Conservation (phyloP, 2,113 vertebrate genomes). For the Notothenia coriiceps region DNA sequence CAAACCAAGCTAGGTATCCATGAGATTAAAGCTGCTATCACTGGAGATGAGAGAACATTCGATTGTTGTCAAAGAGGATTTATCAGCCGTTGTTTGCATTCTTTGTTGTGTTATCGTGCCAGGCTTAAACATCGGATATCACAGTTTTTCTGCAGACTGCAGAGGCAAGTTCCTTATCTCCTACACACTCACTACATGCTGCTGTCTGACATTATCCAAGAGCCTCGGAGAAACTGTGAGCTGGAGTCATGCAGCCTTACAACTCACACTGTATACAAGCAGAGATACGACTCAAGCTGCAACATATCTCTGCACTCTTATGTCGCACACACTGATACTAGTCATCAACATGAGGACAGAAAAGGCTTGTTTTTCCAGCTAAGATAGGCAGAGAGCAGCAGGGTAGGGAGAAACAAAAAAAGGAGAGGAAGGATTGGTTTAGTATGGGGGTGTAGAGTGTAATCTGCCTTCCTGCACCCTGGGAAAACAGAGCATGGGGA, state of each 20-base stretch:
- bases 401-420: slow-evolving; percentile 27
- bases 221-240: slow-evolving; percentile 52
- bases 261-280: slow-evolving; percentile 40
- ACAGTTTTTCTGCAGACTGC: slow-evolving; percentile 38
- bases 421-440: slow-evolving; percentile 13
- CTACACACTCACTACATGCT: slow-evolving; percentile 51
- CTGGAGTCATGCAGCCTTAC: slow-evolving; percentile 59
- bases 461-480: slow-evolving; percentile 44
- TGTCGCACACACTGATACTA: slow-evolving; percentile 34
- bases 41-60: slow-evolving; percentile 13
- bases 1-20: slow-evolving; percentile 38
- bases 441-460: slow-evolving; percentile 36
- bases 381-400: slow-evolving; percentile 48
- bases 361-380: slow-evolving; percentile 58
- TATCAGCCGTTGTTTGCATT: slow-evolving; percentile 43
- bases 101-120: slow-evolving; percentile 51
- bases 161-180: slow-evolving; percentile 52
- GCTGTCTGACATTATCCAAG: slow-evolving; percentile 64
- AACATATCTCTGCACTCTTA: slow-evolving; percentile 34
- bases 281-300: slow-evolving; percentile 45
- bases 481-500: slow-evolving; percentile 49
- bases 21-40: background rate
- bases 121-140: slow-evolving; percentile 42
- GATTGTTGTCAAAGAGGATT: slow-evolving; percentile 14
- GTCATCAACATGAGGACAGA: slow-evolving; percentile 35